Evolutionary conservation across 2,113 vertebrate genomes (phyloP), one percentile per base, ranked within the genome.

Genomic region (Odocoileus virginianus): DNA sequence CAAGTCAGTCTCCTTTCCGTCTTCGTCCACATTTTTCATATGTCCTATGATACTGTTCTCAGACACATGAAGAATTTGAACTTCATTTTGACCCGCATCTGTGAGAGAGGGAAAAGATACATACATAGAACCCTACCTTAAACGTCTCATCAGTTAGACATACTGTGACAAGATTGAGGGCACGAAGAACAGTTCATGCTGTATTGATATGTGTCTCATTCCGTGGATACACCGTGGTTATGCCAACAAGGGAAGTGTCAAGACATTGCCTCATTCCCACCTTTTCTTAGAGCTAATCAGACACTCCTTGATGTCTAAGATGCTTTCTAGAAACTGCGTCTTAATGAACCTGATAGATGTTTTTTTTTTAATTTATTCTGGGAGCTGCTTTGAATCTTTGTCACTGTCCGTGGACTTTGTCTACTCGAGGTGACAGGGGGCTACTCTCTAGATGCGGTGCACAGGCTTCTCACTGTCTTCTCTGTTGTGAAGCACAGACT

Each of bases 141-240:
- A 11, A 36, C 11, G 64, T 36, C n/a, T 11, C 5, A 2, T 21
- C 8, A 5, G 8, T 36, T 67, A 67, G 33, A 21, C 5, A 4
- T 11, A 11, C 5, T 36, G 17, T 36, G 64, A 36, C 17, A 36
- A 67, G n/a, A 36, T 1, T 17, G 64, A 21, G n/a, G 33, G n/a
- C 17, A 2, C 17, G 1, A 36, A 36, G 33, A 67, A 21, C 64
- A 11, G 17, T 36, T 67, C 8, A 1, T 21, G 33, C 4, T 21
- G 8, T 67, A 36, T 0, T 5, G 16, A 5, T 4, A 4, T 0
- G 4, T 36, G 33, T 19, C 4, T 19, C 17, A 67, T 4, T 36
- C 33, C 1, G 0, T 36, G 17, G 33, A 67, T 67, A 36, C 17
- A 19, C 17, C 4, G 4, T 36, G 64, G 64, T 10, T n/a, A 67